Base-by-base conservation (phyloP, 2,797 vertebrate species). In the Alosa sapidissima region DNA sequence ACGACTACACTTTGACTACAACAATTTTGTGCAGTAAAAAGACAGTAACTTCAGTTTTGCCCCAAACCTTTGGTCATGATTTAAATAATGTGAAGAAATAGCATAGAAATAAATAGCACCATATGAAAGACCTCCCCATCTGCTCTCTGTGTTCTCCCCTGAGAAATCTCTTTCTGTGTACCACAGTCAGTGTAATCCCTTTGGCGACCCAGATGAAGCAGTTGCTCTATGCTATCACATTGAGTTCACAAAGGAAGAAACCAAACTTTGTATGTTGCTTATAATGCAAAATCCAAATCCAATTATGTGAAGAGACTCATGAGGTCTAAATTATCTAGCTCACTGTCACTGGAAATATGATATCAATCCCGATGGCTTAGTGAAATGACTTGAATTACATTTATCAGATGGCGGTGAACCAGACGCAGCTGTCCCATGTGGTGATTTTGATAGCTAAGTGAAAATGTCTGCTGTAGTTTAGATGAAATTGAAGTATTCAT, bases 291-390 rank as follows among this genome's bases (percentile, higher is more conserved):
- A 10, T 41, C 41, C 41, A 62, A 62, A 24, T 62, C 58, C 58
- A 62, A 62, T 62, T 62, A 62, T 62, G 58, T 62, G n/a, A 62
- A 62, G n/a, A 62, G 55, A 60, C 55, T 60, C 55, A 60, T n/a
- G 21, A 60, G 58, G 58, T 24, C n/a, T 62, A 62, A 24, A 21
- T 62, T 24, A 62, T 62, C 58, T 24, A 62, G n/a, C 58, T 24
- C n/a, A 4, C 54, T 9, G 58, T 62, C 58, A 62, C 19, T 58
- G 55, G 19, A 58, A 58, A 58, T 58, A 58, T 21, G 55, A 58
- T 24, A 62, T 62, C 58, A 62, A 62, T 62, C n/a, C n/a, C 7
- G 58, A 24, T 72, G 65, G 11, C 65, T 36, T 36, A 72, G 65
- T 41, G 65, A 68, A 68, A 68, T 68, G 62, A 21, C n/a, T 62